A percentile compares a stretch with the other conserved stretches of the same genome.
These are phyloP conservation scores for Bolinopsis microptera DNA, from an alignment of 37 sponge, comb jelly and placozoan genomes.

Conservation along the genomic window DNA sequence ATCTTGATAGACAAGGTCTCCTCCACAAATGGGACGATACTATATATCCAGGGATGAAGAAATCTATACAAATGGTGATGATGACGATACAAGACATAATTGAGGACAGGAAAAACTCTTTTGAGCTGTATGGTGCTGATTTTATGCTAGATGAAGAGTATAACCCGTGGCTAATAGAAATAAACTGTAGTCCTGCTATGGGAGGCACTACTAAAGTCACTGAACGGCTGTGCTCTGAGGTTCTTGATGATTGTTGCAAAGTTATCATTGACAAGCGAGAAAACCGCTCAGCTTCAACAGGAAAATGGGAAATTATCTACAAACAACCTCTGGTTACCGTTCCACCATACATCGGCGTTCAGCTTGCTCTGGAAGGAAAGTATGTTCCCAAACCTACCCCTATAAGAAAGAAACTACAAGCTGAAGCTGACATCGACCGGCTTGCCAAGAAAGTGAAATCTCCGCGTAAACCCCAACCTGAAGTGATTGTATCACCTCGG, in stretches of 20 bases:
- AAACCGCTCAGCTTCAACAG: constrained; percentile 1
- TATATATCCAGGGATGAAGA: constrained; percentile 90
- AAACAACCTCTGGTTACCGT: constrained; percentile 73
- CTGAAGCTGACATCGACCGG: background rate
- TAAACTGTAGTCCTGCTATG: constrained; percentile 95
- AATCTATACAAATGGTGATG: constrained; percentile 76
- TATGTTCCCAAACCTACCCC: constrained; percentile 36
- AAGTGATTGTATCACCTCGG: background rate
- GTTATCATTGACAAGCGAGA: constrained; percentile 8
- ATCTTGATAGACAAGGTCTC: constrained; percentile 71
- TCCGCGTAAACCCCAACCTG: background rate
- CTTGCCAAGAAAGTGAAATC: constrained; percentile 34
- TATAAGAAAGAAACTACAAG: background rate
- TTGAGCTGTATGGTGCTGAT: constrained; percentile 96
- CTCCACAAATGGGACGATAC: constrained; percentile 70
- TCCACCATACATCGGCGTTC: constrained; percentile 75
- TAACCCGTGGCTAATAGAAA: constrained; percentile 92
- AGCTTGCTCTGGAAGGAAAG: constrained; percentile 78
- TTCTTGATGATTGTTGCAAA: constrained; percentile 80
- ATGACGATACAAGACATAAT: constrained; percentile 81
- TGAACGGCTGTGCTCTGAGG: constrained; percentile 78
- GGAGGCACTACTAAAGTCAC: constrained; percentile 83
- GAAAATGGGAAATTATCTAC: constrained; percentile 43
- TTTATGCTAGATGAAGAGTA: constrained; percentile 91
- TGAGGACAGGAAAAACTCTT: constrained; percentile 78